Conservation (phyloP, 2,797 vertebrate genomes). For the Megalops cyprinoides region DNA sequence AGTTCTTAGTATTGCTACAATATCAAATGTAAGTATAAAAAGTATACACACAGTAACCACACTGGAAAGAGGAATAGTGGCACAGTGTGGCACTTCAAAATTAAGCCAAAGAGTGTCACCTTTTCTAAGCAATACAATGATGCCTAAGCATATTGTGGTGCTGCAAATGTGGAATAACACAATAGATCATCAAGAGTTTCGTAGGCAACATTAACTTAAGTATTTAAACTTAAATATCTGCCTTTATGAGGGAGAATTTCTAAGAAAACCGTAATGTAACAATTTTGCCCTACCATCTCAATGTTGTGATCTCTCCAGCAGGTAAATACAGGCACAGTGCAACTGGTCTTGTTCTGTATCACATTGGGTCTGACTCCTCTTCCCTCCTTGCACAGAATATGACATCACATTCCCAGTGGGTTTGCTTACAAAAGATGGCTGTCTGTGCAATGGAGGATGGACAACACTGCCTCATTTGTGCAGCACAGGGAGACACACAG, state of each 20-base stretch:
- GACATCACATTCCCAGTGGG: conserved; percentile 55
- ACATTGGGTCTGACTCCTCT: conserved; percentile 46
- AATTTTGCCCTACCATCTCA: conserved; percentile 61
- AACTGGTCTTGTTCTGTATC: not conserved
- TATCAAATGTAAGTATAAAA: no score
- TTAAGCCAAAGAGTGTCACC: no score
- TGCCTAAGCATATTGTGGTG: not conserved
- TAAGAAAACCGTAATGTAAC: not conserved
- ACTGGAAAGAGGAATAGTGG: no score
- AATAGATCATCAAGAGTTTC: not conserved
- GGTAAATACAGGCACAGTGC: conserved; percentile 4
- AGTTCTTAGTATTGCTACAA: no score
- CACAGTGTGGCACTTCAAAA: no score
- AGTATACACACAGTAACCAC: no score
- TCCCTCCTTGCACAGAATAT: conserved; percentile 63
- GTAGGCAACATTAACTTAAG: no score
- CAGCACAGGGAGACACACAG: conserved; percentile 5
- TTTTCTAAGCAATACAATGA: not conserved
- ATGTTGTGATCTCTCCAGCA: conserved; percentile 4
- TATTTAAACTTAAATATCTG: no score
- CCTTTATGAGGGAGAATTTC: not conserved
- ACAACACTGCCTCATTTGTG: conserved; percentile 27
- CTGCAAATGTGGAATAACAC: not conserved
- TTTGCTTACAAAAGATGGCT: conserved; percentile 61
- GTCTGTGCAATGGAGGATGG: conserved; percentile 43